Evolutionary conservation across 2,113 vertebrate genomes (phyloP).

Genomic region (Elaphurus davidianus): DNA sequence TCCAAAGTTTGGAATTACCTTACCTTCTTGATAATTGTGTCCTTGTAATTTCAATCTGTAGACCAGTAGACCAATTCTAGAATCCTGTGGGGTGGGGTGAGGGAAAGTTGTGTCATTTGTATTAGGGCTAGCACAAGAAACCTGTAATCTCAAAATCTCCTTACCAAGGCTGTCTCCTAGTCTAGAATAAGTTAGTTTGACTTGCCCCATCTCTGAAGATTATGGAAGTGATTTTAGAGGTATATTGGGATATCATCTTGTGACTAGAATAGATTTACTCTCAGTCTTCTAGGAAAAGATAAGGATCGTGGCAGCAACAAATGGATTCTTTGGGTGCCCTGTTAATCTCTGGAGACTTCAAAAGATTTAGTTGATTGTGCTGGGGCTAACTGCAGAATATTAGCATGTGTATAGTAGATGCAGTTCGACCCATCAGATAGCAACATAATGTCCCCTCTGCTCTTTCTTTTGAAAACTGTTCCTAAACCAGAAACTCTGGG

Average conservation of each 20-base stretch:
- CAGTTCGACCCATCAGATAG: background rate
- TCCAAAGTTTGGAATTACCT: background rate
- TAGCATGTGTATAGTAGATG: background rate
- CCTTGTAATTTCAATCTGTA: slow-evolving; percentile 27
- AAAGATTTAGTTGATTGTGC: slow-evolving; percentile 32
- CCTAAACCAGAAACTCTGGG: background rate
- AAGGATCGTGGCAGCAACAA: slow-evolving; percentile 1
- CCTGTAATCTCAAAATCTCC: slow-evolving; percentile 1
- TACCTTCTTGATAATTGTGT: background rate
- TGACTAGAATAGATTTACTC: background rate
- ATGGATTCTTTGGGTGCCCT: background rate
- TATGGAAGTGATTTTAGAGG: slow-evolving; percentile 34
- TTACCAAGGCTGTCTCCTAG: background rate
- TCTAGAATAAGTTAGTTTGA: slow-evolving; percentile 24
- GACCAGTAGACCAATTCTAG: background rate
- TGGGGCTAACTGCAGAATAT: background rate
- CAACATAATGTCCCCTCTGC: background rate
- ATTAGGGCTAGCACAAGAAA: background rate
- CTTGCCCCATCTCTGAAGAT: background rate
- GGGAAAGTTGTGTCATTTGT: background rate
- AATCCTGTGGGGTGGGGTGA: background rate
- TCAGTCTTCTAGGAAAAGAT: slow-evolving; percentile 45
- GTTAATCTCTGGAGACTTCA: slow-evolving; percentile 12
- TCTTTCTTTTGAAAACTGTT: background rate
- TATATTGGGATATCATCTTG: background rate